phyloP scores from a whole-genome alignment of 2,888 invertebrate species.

The Aleiodes alternator region DNA sequence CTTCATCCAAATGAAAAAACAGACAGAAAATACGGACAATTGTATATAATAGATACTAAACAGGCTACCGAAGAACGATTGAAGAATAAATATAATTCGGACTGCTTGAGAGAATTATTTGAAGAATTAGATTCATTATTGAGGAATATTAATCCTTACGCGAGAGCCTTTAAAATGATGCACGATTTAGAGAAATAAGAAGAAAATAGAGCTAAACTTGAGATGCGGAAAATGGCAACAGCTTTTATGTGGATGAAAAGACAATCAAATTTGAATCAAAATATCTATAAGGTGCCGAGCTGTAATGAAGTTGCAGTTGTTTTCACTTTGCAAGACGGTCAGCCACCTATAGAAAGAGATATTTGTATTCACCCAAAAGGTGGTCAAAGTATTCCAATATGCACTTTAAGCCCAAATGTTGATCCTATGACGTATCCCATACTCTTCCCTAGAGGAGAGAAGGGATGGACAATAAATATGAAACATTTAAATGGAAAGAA shows the following conservation, averaged over 20 bases:
- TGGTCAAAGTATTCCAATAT: constrained; percentile 32
- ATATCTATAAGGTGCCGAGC: constrained; percentile 42
- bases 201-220: constrained; percentile 24
- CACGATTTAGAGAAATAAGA: constrained; percentile 33
- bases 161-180: constrained; percentile 49
- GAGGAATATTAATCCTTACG: constrained; percentile 39
- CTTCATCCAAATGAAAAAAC: constrained; percentile 23
- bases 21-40: constrained; percentile 40
- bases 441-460: constrained; percentile 39
- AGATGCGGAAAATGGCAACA: constrained; percentile 17
- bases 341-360: constrained; percentile 46
- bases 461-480: constrained; percentile 42
- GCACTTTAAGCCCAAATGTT: constrained; percentile 38
- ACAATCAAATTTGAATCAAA: constrained; percentile 40
- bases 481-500: constrained; percentile 28
- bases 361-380: constrained; percentile 46
- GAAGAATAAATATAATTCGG: constrained; percentile 26
- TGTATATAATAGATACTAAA: constrained; percentile 37
- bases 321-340: constrained; percentile 44
- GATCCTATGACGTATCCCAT: constrained; percentile 48
- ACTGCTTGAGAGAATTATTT: constrained; percentile 27
- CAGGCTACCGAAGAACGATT: no score
- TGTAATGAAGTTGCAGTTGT: constrained; percentile 50
- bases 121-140: constrained; percentile 38
- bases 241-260: constrained; percentile 42